Evolutionary conservation across 2,113 vertebrate species (phyloP).

Genomic region (Marcusenius ussheri): DNA sequence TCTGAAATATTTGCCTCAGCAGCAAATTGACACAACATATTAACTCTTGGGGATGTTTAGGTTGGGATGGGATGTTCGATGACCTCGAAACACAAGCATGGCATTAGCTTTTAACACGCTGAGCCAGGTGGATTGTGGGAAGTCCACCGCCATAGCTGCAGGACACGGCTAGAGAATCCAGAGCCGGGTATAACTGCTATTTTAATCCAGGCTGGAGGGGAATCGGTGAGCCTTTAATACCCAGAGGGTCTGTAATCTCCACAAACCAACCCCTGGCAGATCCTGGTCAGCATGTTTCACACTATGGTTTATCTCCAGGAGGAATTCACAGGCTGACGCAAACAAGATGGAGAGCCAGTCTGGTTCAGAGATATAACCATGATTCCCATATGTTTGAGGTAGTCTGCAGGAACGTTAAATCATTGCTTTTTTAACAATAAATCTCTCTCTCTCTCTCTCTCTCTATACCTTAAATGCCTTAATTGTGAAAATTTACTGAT

Average conservation of each 20-base stretch:
- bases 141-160: conserved; percentile 2
- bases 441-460: background rate
- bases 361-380: background rate
- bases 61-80: conserved; percentile 32
- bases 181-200: conserved; percentile 13
- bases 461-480: background rate
- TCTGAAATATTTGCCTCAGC: background rate
- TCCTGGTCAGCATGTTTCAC: conserved; percentile 10
- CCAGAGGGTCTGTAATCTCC: conserved; percentile 10
- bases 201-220: conserved; percentile 12
- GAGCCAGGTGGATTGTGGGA: conserved; percentile 33
- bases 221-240: background rate
- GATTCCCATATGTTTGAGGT: background rate
- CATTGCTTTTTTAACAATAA: background rate
- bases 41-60: background rate
- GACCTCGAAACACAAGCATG: conserved; percentile 38
- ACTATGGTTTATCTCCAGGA: background rate
- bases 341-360: background rate
- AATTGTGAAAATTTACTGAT: background rate
- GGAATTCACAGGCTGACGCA: conserved; percentile 9
- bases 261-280: conserved; percentile 9
- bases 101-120: conserved; percentile 35
- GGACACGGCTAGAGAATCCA: background rate
- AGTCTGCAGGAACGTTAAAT: background rate
- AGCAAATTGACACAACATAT: background rate